A percentile compares a stretch with the other conserved stretches of the same genome.
These are phyloP conservation scores for Cebuella pygmaea DNA, from an alignment of 2,797 vertebrate genomes.

Conservation along the genomic window DNA sequence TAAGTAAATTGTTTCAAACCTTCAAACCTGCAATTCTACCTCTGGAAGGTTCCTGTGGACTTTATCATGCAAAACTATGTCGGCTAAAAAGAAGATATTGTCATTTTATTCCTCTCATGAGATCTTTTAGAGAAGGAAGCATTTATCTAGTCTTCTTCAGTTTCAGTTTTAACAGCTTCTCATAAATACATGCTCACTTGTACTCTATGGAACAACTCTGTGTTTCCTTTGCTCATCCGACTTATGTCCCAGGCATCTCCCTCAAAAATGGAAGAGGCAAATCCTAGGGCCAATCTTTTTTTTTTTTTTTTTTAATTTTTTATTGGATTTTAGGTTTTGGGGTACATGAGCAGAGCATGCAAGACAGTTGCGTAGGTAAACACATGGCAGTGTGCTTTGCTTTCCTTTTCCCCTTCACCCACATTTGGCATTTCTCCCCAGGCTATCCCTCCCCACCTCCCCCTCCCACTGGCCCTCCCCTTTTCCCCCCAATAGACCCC, in stretches of 20 bases:
- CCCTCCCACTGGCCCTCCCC: too few species aligned
- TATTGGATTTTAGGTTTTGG: too few species aligned
- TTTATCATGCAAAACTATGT: not conserved
- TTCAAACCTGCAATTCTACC: not conserved
- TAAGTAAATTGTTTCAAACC: not conserved
- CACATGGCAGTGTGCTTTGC: too few species aligned
- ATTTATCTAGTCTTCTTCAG: not conserved
- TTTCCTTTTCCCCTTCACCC: too few species aligned
- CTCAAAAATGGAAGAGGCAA: conserved; percentile 1
- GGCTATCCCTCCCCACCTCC: too few species aligned
- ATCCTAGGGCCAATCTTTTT: not conserved
- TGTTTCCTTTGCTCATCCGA: not conserved
- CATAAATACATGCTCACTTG: not conserved
- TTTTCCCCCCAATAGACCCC: too few species aligned
- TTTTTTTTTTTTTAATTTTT: too few species aligned
- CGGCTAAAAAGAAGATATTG: not conserved
- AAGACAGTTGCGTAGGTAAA: too few species aligned
- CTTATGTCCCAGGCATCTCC: not conserved
- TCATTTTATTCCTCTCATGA: not conserved
- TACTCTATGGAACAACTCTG: not conserved
- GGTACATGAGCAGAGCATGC: too few species aligned
- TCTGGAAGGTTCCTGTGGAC: not conserved
- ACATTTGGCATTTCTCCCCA: too few species aligned
- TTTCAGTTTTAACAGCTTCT: not conserved
- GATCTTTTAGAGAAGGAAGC: not conserved